Evolutionary conservation across 2,797 vertebrate species (phyloP).

Genomic region (Gallinago solitaria): DNA sequence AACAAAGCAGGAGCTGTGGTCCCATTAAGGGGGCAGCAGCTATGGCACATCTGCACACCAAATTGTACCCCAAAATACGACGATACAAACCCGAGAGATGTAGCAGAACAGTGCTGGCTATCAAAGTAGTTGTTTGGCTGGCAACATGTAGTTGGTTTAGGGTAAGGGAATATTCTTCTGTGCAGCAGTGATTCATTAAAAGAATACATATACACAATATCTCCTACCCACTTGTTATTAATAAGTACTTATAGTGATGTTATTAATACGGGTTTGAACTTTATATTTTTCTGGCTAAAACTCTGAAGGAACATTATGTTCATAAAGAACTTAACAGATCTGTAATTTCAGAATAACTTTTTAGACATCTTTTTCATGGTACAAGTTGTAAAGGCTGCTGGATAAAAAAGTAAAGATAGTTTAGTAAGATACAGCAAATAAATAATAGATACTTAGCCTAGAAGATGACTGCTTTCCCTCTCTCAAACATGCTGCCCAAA

Average conservation of each 20-base stretch:
- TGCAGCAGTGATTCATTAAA: neutral
- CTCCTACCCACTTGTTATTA: neutral
- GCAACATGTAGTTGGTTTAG: neutral
- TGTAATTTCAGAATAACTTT: slow-evolving; percentile 12
- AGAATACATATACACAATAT: neutral
- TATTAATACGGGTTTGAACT: neutral
- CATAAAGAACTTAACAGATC: neutral
- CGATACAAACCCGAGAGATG: neutral
- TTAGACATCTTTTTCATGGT: neutral
- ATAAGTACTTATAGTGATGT: neutral
- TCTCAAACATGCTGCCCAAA: slow-evolving; percentile 10
- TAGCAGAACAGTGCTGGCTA: neutral
- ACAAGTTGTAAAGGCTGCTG: neutral
- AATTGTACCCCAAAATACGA: neutral
- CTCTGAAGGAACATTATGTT: neutral
- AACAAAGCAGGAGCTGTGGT: neutral
- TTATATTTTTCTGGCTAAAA: neutral
- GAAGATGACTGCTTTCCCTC: neutral
- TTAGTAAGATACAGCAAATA: slow-evolving; percentile 14
- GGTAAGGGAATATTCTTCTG: neutral
- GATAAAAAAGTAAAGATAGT: neutral
- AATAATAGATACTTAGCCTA: slow-evolving; percentile 6
- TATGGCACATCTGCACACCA: neutral
- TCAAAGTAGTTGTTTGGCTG: neutral
- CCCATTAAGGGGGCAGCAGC: neutral